These are phyloP conservation scores for Paracyclopina nana DNA, from an alignment of 1,140 invertebrate genomes.

Conservation along the genomic window DNA sequence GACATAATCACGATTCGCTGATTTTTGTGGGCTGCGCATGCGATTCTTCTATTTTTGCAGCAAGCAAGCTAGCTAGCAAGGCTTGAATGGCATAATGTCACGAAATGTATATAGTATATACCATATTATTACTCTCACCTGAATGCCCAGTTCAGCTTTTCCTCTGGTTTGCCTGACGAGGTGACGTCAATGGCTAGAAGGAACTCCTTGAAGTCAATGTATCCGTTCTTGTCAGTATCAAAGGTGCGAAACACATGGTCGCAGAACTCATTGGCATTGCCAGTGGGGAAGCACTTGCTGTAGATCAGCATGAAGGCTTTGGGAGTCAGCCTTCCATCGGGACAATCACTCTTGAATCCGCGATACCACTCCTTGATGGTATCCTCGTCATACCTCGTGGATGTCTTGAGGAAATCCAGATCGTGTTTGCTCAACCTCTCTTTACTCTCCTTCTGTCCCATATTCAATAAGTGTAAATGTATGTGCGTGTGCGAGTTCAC, in stretches of 20 bases:
- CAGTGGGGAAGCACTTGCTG: conserved; percentile 28
- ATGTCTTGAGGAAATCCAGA: conserved; percentile 29
- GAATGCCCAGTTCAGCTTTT: conserved; percentile 17
- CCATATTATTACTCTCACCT: no score
- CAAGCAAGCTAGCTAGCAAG: no score
- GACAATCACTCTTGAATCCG: conserved; percentile 33
- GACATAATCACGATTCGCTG: no score
- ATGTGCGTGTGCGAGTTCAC: no score
- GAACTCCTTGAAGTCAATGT: conserved; percentile 20
- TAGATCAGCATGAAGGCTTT: conserved; percentile 36
- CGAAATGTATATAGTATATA: no score
- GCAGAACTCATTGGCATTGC: conserved; percentile 20
- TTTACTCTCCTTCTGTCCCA: conserved; percentile 17
- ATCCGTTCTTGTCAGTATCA: conserved; percentile 21
- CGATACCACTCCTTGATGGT: conserved; percentile 33
- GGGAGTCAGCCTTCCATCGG: conserved; percentile 33
- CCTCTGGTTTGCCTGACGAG: conserved; percentile 10
- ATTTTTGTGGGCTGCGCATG: no score
- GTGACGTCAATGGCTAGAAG: conserved; percentile 17
- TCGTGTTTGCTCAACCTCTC: conserved; percentile 26
- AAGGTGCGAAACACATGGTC: conserved; percentile 21
- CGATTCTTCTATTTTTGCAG: no score
- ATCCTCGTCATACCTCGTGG: conserved; percentile 28
- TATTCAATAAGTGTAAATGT: no score
- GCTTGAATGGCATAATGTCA: no score